A percentile compares a stretch with the other conserved stretches of the same genome.
Evolutionary conservation across 2,113 vertebrate genomes (phyloP).

Genomic region (Boleophthalmus pectinirostris): DNA sequence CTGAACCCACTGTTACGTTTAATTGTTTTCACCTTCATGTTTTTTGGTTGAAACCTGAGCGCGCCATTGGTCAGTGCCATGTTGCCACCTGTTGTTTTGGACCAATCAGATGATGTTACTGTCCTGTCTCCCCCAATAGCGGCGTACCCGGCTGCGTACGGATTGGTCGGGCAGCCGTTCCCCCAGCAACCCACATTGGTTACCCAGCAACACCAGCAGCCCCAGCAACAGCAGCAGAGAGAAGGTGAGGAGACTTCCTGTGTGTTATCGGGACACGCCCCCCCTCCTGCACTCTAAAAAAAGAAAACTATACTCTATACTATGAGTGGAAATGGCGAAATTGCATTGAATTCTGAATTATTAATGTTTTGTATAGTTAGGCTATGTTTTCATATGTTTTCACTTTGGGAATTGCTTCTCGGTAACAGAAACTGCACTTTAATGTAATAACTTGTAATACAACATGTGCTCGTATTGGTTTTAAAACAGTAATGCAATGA

Average conservation of each 20-base stretch:
- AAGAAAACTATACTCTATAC: neutral
- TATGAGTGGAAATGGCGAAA: neutral
- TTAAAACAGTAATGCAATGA: too few species aligned
- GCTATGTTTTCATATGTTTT: too few species aligned
- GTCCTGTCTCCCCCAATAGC: conserved; percentile 74
- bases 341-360: neutral
- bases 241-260: conserved; percentile 81
- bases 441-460: too few species aligned
- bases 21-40: conserved; percentile 74
- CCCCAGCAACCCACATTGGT: conserved; percentile 86
- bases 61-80: conserved; percentile 48
- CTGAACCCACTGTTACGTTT: conserved; percentile 51
- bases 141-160: conserved; percentile 89
- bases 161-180: conserved; percentile 87
- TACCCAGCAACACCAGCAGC: conserved; percentile 86
- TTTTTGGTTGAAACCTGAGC: conserved; percentile 28
- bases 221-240: conserved; percentile 85
- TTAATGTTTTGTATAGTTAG: neutral
- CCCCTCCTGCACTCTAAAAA: conserved; percentile 21
- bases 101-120: conserved; percentile 54
- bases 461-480: too few species aligned
- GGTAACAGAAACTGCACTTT: neutral
- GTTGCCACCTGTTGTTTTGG: conserved; percentile 72
- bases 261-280: conserved; percentile 50
- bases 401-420: too few species aligned